phyloP scores from a whole-genome alignment of 2,888 invertebrate species.

The Nycteola revayana region DNA sequence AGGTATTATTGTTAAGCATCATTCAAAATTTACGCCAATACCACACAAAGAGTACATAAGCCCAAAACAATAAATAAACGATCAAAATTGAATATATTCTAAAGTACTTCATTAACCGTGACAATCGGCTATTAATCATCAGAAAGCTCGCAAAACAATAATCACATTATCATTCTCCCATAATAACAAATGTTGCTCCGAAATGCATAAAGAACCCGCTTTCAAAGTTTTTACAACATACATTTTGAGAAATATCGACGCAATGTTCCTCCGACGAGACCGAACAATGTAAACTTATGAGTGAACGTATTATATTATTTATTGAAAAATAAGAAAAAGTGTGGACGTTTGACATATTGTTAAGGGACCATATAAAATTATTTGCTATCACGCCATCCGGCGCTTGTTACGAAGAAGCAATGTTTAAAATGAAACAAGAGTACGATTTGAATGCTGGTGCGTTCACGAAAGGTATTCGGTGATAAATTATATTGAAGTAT shows the following conservation, averaged over 20 bases:
- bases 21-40: too few species aligned
- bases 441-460: slow-evolving; percentile 36
- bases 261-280: slow-evolving; percentile 60
- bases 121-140: slow-evolving; percentile 76
- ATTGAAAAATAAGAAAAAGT: slow-evolving; percentile 72
- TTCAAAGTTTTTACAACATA: slow-evolving; percentile 62
- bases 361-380: slow-evolving; percentile 78
- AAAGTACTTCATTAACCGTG: slow-evolving; percentile 74
- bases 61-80: slow-evolving; percentile 36
- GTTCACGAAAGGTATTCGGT: slow-evolving; percentile 48
- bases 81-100: slow-evolving; percentile 53
- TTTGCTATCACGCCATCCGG: slow-evolving; percentile 78
- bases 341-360: slow-evolving; percentile 75
- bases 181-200: slow-evolving; percentile 75
- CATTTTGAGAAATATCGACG: slow-evolving; percentile 70
- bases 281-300: slow-evolving; percentile 79
- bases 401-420: slow-evolving; percentile 64
- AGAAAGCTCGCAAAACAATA: slow-evolving; percentile 77
- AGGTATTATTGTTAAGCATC: too few species aligned
- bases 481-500: too few species aligned
- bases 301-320: slow-evolving; percentile 76
- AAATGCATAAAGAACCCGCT: slow-evolving; percentile 77
- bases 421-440: slow-evolving; percentile 55
- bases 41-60: slow-evolving; percentile 13
- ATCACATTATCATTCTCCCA: slow-evolving; percentile 80